Percentiles rank a stretch among this genome's conserved stretches.
Conservation (phyloP, 2,113 vertebrate genomes). For the Rafetus swinhoei region DNA sequence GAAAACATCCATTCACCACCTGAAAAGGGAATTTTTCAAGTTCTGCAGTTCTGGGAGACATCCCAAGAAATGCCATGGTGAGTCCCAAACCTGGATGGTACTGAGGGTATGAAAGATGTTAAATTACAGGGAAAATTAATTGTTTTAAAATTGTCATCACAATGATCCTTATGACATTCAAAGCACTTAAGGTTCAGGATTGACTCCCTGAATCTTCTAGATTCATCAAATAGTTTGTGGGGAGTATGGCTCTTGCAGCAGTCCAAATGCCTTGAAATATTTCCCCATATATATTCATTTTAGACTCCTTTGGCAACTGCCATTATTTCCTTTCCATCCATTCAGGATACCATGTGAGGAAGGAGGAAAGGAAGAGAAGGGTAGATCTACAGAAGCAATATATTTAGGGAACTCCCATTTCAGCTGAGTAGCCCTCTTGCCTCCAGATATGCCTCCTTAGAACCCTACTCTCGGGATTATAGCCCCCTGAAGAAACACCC, state of each 20-base stretch:
- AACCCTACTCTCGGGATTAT: neutral
- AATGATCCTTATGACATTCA: neutral
- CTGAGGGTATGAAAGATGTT: neutral
- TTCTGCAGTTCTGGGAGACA: accelerated
- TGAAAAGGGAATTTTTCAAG: accelerated
- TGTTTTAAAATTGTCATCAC: neutral
- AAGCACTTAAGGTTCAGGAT: neutral
- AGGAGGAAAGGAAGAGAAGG: neutral
- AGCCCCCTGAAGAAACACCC: neutral
- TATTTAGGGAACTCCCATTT: neutral
- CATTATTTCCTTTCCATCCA: neutral
- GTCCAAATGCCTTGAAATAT: neutral
- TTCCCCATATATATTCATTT: neutral
- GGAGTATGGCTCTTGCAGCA: neutral
- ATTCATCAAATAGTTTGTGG: neutral
- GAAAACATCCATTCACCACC: neutral
- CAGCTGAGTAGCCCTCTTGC: neutral
- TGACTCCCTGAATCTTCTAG: neutral
- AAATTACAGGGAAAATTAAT: neutral
- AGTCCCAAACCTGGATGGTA: neutral
- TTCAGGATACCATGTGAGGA: neutral
- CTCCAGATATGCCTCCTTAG: neutral
- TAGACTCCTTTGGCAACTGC: neutral
- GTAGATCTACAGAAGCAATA: neutral
- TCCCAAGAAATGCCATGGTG: neutral